Conservation (phyloP, 2,113 vertebrate genomes). For the Alosa alosa region DNA sequence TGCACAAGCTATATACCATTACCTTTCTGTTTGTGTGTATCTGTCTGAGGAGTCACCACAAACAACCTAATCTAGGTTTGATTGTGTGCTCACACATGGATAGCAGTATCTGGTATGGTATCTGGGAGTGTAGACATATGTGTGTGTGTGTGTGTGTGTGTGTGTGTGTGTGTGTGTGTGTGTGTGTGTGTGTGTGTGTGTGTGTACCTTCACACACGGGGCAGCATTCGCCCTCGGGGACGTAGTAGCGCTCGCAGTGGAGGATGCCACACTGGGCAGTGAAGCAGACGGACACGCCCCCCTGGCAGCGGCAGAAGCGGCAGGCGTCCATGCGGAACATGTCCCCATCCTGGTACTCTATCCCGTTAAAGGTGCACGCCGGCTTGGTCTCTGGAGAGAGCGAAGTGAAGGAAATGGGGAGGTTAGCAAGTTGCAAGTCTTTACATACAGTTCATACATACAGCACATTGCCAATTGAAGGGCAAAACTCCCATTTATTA, state of each 20-base stretch:
- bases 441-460: too few relatives aligned
- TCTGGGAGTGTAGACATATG: background rate
- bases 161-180: slow-evolving; percentile 1
- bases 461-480: too few relatives aligned
- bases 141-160: slow-evolving; percentile 1
- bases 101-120: too few relatives aligned
- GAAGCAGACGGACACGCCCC: slow-evolving; percentile 85
- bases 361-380: slow-evolving; percentile 79
- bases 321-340: slow-evolving; percentile 88
- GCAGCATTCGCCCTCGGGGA: slow-evolving; percentile 87
- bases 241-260: slow-evolving; percentile 82
- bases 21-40: background rate
- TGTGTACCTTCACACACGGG: slow-evolving; percentile 84
- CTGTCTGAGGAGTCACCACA: background rate
- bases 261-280: slow-evolving; percentile 83
- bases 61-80: background rate
- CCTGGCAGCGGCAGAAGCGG: slow-evolving; percentile 85
- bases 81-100: background rate
- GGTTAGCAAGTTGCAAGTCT: background rate
- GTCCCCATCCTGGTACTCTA: slow-evolving; percentile 83
- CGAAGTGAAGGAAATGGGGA: background rate
- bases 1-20: background rate
- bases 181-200: slow-evolving; percentile 2
- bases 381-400: slow-evolving; percentile 79
- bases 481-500: too few relatives aligned